A percentile compares a stretch with the other conserved stretches of the same genome.
Evolutionary conservation across 2,113 vertebrate genomes (phyloP).

Genomic region (Salminus brasiliensis): DNA sequence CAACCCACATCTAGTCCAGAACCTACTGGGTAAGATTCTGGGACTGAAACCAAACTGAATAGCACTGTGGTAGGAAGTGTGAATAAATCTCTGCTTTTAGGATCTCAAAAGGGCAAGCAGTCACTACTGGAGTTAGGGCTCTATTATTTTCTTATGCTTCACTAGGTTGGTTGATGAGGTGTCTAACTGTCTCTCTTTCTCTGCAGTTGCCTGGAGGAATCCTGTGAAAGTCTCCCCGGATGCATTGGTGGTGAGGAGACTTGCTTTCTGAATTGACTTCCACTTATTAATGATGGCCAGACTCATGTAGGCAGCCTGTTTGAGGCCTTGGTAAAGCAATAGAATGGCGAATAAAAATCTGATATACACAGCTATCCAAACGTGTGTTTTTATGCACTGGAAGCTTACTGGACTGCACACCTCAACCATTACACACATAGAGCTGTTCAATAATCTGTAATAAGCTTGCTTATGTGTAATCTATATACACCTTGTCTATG

Average conservation of each 20-base stretch:
- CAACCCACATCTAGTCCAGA: slow-evolving; percentile 84
- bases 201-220: slow-evolving; percentile 87
- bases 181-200: slow-evolving; percentile 18
- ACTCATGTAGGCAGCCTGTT: neutral
- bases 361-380: no score
- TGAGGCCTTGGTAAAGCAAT: no score
- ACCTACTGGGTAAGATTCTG: slow-evolving; percentile 81
- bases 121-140: neutral
- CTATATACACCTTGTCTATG: no score
- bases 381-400: no score
- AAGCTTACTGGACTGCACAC: no score
- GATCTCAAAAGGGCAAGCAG: neutral
- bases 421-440: no score
- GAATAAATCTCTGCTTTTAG: neutral
- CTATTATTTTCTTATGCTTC: neutral
- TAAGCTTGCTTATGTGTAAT: no score
- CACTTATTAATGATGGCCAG: slow-evolving; percentile 2
- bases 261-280: neutral
- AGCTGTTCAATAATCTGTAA: no score
- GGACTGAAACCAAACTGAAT: neutral
- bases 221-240: slow-evolving; percentile 92
- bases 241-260: slow-evolving; percentile 83
- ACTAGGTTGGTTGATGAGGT: neutral
- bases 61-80: neutral
- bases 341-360: no score